Base-by-base conservation (phyloP, 2,113 vertebrate species). In the Dromiciops gliroides region DNA sequence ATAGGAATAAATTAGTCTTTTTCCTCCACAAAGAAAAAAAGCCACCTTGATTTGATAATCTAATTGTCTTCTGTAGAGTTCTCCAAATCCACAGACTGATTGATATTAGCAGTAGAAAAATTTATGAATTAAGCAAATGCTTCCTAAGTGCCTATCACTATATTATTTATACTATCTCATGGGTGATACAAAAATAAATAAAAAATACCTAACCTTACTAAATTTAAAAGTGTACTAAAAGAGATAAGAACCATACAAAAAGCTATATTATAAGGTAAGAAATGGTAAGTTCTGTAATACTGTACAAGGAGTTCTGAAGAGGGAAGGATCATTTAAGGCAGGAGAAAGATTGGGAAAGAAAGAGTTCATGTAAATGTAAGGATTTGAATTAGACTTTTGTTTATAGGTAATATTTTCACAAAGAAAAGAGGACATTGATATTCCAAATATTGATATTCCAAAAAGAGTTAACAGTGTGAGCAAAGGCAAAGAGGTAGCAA, bases 71-170 rank as follows among this genome's bases (percentile, higher is more conserved):
- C 60, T 67, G 12, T 37, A n/a, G 10, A 31, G 9, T 67, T 67
- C 37, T n/a, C 31, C 7, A 1, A 67, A 67, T 67, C 60, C 60
- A n/a, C 24, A 19, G 31, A 67, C 19, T 67, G 60, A 67, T 1
- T 16, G 37, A 14, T 16, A 56, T 28, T 56, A 56, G 8, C 16
- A 28, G 91, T 89, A 49, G 6, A 93, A 95, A 90, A 48, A 48
- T 37, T 91, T 3, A 51, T 91, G 93, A 5, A 37, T 91, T 95
- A 5, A 96, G 26, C 89, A 25, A 96, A 44, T 26, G 50, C 31
- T 44, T 75, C 60, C 51, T 53, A 12, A 92, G 26, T 95, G 9
- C 51, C 23, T 83, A n/a, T 12, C 11, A 37, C 28, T 67, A 3
- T n/a, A 19, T 67, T 67, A 67, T 67, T 67, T n/a, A n/a, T 67